phyloP scores from a whole-genome alignment of 2,113 vertebrate genomes.

The Grammomys dolichurus region DNA sequence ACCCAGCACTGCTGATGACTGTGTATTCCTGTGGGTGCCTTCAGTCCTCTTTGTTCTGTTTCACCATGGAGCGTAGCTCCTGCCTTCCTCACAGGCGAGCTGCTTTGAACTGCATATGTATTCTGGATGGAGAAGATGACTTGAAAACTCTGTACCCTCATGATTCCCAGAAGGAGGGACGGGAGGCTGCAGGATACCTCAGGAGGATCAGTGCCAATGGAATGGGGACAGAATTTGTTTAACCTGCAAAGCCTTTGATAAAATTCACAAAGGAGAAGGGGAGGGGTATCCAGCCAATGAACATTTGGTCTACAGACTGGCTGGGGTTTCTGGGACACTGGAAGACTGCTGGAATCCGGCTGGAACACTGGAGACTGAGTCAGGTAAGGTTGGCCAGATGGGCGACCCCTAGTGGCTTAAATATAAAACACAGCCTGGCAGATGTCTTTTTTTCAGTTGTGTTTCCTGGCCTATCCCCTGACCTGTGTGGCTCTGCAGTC shows the following conservation, averaged over 20 bases:
- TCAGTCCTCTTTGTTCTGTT: neutral
- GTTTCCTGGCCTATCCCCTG: neutral
- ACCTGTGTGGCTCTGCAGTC: neutral
- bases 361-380: neutral
- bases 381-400: neutral
- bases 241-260: neutral
- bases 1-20: neutral
- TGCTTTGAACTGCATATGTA: neutral
- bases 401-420: neutral
- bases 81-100: neutral
- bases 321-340: neutral
- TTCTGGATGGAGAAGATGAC: neutral
- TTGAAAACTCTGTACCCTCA: neutral
- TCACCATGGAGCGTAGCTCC: neutral
- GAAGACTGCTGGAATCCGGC: neutral
- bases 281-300: no score
- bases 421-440: accelerated
- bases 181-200: neutral
- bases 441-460: neutral
- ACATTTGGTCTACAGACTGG: neutral
- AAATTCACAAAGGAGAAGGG: neutral
- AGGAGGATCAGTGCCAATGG: neutral
- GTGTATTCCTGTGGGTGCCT: no score
- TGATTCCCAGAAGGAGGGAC: neutral
- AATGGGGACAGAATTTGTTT: neutral